Base-by-base conservation (phyloP, 2,888 invertebrate genomes). In the Bruchidius siliquastri region DNA sequence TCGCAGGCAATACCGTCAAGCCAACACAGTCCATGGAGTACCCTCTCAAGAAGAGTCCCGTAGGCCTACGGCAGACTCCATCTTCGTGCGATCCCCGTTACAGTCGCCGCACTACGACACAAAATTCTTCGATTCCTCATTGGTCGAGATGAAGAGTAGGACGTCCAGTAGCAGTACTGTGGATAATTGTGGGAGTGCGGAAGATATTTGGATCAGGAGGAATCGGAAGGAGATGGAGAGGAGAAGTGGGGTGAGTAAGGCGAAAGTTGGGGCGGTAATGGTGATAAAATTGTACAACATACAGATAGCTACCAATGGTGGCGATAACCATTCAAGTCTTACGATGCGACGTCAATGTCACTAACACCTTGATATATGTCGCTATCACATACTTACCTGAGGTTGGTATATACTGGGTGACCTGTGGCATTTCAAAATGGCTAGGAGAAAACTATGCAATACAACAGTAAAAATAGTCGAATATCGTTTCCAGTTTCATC, bases 41-140 rank as follows among this genome's bases (percentile, higher is more conserved):
- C 92, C 85, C 90, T 92, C 71, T 89, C 91, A 72, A 80, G 91
- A 91, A 71, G 87, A 67, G 20, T 21, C 88, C 78, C 88, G 86
- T 76, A 88, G 91, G 66, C 90, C 91, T n/a, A 90, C 90, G 68
- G 87, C 92, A 22, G 89, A 91, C 79, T 87, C 89, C 20, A 87
- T 92, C 75, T 92, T 93, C 85, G 18, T 26, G 26, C 85, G 85
- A 70, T 88, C 89, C 68, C 88, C 89, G 1, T 81, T 89, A 75
- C 87, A 87, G 26, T 89, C 90, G 82, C 92, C 92, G 1, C 95
- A 95, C 86, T 89, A 92, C 77, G 94, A 94, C 86, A 92, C 92
- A 83, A 89, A 92, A 78, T 95, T 93, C 88, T 95, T 95, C 84
- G 95, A 95, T 86, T 92, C 92, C 79, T 93, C 94, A 77, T 88